Evolutionary conservation across 2,113 vertebrate genomes (phyloP).

Genomic region (Alethe castanea): DNA sequence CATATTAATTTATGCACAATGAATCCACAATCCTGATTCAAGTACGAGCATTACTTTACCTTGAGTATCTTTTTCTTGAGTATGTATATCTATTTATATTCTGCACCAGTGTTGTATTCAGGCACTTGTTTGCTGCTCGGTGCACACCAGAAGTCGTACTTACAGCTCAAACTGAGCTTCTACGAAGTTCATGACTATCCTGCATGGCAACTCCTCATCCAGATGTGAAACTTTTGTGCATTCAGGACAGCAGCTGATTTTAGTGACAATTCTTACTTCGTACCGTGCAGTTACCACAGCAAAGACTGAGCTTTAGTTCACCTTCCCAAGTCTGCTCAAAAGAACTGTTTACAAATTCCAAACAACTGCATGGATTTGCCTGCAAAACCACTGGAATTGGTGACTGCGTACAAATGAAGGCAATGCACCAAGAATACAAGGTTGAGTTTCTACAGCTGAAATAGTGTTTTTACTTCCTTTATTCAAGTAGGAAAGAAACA

Average conservation of each 20-base stretch:
- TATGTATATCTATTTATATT: background rate
- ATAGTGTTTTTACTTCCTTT: background rate
- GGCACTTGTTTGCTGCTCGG: background rate
- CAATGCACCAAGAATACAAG: background rate
- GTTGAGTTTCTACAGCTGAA: background rate
- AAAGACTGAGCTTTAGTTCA: background rate
- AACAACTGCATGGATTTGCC: background rate
- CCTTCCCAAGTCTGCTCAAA: background rate
- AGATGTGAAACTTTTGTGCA: background rate
- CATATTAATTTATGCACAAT: background rate
- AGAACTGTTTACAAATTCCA: background rate
- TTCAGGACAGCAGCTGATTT: background rate
- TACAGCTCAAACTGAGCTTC: conserved; percentile 35
- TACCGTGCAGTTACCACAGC: background rate
- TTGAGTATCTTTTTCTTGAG: background rate
- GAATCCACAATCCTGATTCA: background rate
- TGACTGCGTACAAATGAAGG: background rate
- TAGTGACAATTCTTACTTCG: background rate
- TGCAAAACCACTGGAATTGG: background rate
- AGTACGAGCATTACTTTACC: background rate
- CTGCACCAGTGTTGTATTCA: background rate
- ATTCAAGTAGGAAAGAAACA: background rate
- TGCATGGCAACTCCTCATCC: background rate
- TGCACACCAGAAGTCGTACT: background rate
- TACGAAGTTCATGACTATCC: background rate